Evolutionary conservation across 2,888 invertebrate genomes (phyloP).

Genomic region (Xiphydria camelus): DNA sequence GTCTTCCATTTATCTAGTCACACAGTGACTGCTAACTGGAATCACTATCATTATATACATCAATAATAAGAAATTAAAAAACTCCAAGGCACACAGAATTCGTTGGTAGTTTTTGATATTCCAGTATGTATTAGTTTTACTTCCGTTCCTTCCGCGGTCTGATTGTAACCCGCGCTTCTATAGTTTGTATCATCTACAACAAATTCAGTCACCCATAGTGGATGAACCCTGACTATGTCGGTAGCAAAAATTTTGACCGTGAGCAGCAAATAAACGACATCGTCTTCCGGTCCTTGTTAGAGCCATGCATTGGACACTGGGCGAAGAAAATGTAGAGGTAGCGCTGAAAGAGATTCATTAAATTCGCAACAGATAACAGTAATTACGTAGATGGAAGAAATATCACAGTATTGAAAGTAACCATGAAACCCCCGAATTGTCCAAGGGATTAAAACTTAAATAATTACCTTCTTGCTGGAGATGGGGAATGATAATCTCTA

Average conservation of each 20-base stretch:
- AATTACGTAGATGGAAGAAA: too few species aligned
- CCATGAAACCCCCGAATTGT: background rate
- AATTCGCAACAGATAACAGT: background rate
- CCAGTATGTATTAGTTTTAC: too few species aligned
- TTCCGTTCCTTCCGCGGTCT: too few species aligned
- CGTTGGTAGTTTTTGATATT: too few species aligned
- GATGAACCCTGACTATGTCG: slow-evolving; percentile 36
- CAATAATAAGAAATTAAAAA: too few species aligned
- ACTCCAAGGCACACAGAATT: too few species aligned
- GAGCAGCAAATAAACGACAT: slow-evolving; percentile 31
- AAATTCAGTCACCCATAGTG: slow-evolving; percentile 30
- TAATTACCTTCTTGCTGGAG: slow-evolving; percentile 34
- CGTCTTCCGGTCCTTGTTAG: slow-evolving; percentile 39
- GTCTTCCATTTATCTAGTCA: too few species aligned
- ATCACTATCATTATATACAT: too few species aligned
- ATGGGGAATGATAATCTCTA: slow-evolving; percentile 9
- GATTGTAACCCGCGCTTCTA: too few species aligned
- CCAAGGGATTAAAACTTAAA: background rate
- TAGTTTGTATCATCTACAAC: too few species aligned
- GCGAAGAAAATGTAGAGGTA: slow-evolving; percentile 24
- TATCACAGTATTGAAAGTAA: too few species aligned
- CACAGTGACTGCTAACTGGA: too few species aligned
- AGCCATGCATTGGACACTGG: slow-evolving; percentile 34
- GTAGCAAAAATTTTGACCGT: slow-evolving; percentile 32
- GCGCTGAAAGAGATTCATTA: slow-evolving; percentile 25